These are phyloP conservation scores for Rotaria magnacalcarata DNA, from an alignment of 2,888 invertebrate species.

Conservation along the genomic window DNA sequence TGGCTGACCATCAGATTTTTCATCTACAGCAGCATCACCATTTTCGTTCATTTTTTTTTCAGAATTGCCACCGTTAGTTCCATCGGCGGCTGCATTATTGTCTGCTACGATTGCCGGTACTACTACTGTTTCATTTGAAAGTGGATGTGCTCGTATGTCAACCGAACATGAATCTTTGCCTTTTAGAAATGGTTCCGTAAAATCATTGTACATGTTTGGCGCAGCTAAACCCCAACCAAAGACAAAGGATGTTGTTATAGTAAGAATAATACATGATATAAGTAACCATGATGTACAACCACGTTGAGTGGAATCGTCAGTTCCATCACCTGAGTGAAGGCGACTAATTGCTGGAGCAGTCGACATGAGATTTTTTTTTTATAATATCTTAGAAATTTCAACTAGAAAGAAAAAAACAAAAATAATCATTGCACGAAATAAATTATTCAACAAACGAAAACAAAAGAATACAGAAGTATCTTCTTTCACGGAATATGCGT, in stretches of 20 bases:
- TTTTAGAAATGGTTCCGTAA: not conserved
- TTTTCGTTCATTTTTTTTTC: too few relatives aligned
- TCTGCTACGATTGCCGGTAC: not conserved
- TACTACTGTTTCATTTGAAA: not conserved
- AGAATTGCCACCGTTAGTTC: too few relatives aligned
- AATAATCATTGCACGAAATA: too few relatives aligned
- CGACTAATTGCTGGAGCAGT: not conserved
- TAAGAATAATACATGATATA: constrained; percentile 8
- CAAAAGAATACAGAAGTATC: too few relatives aligned
- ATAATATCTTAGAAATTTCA: not conserved
- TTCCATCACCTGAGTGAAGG: not conserved
- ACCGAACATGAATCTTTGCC: not conserved
- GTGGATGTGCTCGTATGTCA: too few relatives aligned
- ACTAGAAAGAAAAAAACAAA: not conserved
- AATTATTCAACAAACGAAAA: too few relatives aligned
- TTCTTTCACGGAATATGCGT: too few relatives aligned
- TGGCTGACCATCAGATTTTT: too few relatives aligned
- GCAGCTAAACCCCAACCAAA: constrained; percentile 19
- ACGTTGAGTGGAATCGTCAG: constrained; percentile 7
- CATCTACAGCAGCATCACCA: not conserved
- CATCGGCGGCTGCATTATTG: too few relatives aligned
- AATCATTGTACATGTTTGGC: constrained; percentile 9
- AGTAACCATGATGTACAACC: constrained; percentile 35
- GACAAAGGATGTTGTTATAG: not conserved
- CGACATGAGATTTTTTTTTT: not conserved